These are phyloP conservation scores for Halcyon chelicuti DNA, from an alignment of 2,797 vertebrate species.

Conservation along the genomic window DNA sequence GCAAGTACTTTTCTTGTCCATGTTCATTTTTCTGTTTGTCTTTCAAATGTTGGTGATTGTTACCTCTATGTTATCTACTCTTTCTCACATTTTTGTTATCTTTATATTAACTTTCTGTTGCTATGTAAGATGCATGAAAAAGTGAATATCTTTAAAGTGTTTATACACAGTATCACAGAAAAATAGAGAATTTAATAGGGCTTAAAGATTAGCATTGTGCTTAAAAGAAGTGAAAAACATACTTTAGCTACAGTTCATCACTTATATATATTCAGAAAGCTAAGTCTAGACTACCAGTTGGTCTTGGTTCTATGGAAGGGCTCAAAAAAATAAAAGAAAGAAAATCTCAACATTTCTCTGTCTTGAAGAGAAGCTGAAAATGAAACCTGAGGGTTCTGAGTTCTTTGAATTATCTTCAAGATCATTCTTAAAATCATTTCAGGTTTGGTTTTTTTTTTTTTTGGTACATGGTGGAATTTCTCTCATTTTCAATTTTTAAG, in stretches of 20 bases:
- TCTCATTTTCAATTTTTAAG: not conserved
- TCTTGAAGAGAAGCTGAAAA: not conserved
- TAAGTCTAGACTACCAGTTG: not conserved
- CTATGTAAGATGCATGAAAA: not conserved
- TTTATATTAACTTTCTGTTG: not conserved
- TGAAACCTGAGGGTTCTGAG: not conserved
- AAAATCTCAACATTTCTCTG: not conserved
- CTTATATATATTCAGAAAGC: not conserved
- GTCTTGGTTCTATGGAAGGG: not conserved
- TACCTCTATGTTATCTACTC: not conserved
- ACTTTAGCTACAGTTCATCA: not conserved
- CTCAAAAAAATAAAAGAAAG: not conserved
- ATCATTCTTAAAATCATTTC: not conserved
- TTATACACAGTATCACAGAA: not conserved
- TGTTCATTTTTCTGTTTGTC: not conserved
- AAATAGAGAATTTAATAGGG: not conserved
- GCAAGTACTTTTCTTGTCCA: not conserved
- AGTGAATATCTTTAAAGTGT: rapidly evolving
- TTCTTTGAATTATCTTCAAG: not conserved
- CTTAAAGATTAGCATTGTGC: not conserved
- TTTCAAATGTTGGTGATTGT: not conserved
- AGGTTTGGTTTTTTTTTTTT: not conserved
- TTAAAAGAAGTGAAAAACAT: not conserved
- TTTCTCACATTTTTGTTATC: not conserved
- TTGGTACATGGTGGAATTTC: not conserved